Evolutionary conservation across 92 coral and sea anemone species (phyloP).

Genomic region (Diadumene lineata): DNA sequence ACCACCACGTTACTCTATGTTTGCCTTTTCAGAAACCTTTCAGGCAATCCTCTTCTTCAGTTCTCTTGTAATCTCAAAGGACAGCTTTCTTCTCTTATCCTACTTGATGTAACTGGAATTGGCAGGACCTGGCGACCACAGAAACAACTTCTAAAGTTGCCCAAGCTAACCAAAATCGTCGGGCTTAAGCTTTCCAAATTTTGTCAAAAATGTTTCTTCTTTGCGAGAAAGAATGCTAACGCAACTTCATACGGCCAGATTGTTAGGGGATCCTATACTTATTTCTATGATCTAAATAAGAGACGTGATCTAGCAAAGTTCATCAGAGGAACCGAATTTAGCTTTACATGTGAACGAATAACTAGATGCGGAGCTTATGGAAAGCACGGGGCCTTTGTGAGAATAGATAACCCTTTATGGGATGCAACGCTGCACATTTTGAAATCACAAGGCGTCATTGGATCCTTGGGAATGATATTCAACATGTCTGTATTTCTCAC

Average conservation of each 20-base stretch:
- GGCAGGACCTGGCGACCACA: slow-evolving; percentile 13
- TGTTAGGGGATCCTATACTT: neutral
- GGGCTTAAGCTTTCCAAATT: neutral
- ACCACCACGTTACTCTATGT: no score
- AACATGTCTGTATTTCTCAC: slow-evolving; percentile 31
- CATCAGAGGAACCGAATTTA: neutral
- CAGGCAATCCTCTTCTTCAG: no score
- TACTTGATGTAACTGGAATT: slow-evolving; percentile 12
- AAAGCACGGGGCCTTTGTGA: neutral
- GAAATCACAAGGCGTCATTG: neutral
- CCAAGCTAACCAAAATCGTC: neutral
- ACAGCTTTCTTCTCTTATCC: slow-evolving; percentile 11
- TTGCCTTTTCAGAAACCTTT: no score
- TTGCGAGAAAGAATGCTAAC: neutral
- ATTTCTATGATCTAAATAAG: neutral
- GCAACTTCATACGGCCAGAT: neutral
- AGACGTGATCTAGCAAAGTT: neutral
- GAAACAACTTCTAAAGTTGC: neutral
- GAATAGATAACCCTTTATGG: slow-evolving; percentile 1
- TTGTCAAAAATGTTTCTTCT: slow-evolving; percentile 4
- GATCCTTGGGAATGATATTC: neutral
- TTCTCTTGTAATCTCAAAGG: no score
- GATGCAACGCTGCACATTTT: neutral
- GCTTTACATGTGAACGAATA: neutral
- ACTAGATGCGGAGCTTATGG: neutral